Percentiles rank a stretch among this genome's conserved stretches.
Evolutionary conservation across 2,113 vertebrate species (phyloP).

Genomic region (Sebastes fasciatus): DNA sequence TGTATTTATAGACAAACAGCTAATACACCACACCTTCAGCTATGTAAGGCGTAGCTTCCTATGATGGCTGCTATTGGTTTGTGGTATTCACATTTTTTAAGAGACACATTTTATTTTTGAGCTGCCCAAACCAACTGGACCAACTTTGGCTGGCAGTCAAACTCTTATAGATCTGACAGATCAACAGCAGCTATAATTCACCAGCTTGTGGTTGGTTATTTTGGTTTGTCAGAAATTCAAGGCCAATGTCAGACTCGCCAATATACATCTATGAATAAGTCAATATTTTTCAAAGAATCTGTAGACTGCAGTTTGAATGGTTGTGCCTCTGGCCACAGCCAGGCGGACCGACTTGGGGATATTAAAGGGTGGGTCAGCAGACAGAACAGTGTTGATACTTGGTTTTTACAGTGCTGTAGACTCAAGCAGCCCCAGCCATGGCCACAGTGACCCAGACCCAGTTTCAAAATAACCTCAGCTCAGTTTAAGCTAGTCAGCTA

Average conservation of each 20-base stretch:
- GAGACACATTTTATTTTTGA: constrained; percentile 22
- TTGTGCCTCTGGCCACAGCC: constrained; percentile 38
- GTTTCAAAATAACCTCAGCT: constrained; percentile 56
- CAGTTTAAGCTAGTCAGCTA: constrained; percentile 42
- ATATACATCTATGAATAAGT: constrained; percentile 50
- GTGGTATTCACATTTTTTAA: constrained; percentile 26
- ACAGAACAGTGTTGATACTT: constrained; percentile 45
- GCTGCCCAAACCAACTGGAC: constrained; percentile 26
- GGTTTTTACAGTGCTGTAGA: constrained; percentile 21
- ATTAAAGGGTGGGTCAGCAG: constrained; percentile 58
- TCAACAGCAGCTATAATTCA: constrained; percentile 42
- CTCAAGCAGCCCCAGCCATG: constrained; percentile 13
- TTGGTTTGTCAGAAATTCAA: constrained; percentile 54
- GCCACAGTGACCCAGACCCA: constrained; percentile 25
- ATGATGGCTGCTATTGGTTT: not conserved
- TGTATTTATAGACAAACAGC: constrained; percentile 15
- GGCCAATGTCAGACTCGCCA: constrained; percentile 41
- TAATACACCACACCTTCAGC: not conserved
- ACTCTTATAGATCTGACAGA: constrained; percentile 31
- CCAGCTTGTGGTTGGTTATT: constrained; percentile 39
- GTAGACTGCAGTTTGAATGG: constrained; percentile 32
- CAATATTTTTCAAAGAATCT: constrained; percentile 55
- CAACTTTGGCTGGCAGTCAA: constrained; percentile 17
- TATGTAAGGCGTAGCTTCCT: not conserved
- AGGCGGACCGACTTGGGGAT: constrained; percentile 26